phyloP scores from a whole-genome alignment of 2,797 vertebrate genomes.

The Clarias laeviceps region DNA sequence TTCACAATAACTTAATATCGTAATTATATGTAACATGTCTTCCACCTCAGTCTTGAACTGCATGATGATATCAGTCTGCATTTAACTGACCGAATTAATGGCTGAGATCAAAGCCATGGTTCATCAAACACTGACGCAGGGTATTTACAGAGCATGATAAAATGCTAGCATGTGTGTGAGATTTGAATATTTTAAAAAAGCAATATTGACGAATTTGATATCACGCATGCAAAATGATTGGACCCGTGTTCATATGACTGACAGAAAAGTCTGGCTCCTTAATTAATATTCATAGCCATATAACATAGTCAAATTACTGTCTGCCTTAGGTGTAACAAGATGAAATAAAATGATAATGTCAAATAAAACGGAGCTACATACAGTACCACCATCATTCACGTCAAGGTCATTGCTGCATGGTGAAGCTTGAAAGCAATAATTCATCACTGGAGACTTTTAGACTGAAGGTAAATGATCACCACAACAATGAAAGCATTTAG shows the following conservation, averaged over 20 bases:
- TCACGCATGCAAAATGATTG: constrained; percentile 18
- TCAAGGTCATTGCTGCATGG: constrained; percentile 45
- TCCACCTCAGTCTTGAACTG: background rate
- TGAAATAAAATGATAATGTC: constrained; percentile 46
- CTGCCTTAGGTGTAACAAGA: constrained; percentile 39
- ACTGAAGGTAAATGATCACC: constrained; percentile 36
- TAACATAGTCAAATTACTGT: constrained; percentile 32
- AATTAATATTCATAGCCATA: constrained; percentile 48
- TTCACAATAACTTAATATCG: background rate
- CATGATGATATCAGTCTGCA: background rate
- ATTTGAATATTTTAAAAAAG: background rate
- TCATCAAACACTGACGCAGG: background rate
- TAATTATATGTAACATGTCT: background rate
- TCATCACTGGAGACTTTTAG: constrained; percentile 36
- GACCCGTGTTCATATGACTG: constrained; percentile 3
- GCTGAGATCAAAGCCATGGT: background rate
- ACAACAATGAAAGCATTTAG: constrained; percentile 7
- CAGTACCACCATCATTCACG: constrained; percentile 20
- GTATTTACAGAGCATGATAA: background rate
- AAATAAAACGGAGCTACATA: constrained; percentile 39
- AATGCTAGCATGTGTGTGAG: background rate
- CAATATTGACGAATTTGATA: background rate
- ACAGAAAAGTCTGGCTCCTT: constrained; percentile 36
- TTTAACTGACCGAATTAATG: background rate
- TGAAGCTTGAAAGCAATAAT: constrained; percentile 36